Percentiles rank a stretch among this genome's conserved stretches.
phyloP scores from a whole-genome alignment of 64 coral and sea anemone species.

The Platygyra sinensis region DNA sequence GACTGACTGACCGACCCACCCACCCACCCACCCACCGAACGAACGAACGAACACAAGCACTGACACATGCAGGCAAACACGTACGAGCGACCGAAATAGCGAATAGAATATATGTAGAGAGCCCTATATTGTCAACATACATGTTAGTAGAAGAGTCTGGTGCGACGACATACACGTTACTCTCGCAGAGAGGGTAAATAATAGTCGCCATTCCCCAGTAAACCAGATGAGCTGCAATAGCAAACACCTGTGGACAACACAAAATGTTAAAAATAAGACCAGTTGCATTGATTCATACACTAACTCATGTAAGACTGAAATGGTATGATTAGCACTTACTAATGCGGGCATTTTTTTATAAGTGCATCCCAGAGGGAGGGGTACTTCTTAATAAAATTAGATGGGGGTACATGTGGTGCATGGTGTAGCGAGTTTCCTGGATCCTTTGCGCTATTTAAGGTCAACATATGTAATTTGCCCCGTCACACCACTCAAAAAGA shows the following conservation, averaged over 20 bases:
- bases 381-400: too few relatives aligned
- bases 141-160: conserved; percentile 72
- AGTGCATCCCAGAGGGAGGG: too few relatives aligned
- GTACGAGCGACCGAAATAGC: background rate
- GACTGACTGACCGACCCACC: background rate
- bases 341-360: too few relatives aligned
- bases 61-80: too few relatives aligned
- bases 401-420: too few relatives aligned
- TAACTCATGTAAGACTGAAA: too few relatives aligned
- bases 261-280: background rate
- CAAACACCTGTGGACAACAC: conserved; percentile 67
- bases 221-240: conserved; percentile 96
- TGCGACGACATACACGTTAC: conserved; percentile 91
- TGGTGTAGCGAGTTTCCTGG: too few relatives aligned
- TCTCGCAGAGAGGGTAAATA: conserved; percentile 89
- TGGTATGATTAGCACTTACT: too few relatives aligned
- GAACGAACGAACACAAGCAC: background rate
- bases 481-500: too few relatives aligned
- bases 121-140: conserved; percentile 55
- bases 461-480: too few relatives aligned
- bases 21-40: too few relatives aligned
- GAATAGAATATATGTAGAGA: background rate
- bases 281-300: background rate
- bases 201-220: conserved; percentile 99
- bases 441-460: too few relatives aligned